Evolutionary conservation across 2,888 invertebrate species (phyloP), one percentile per base, ranked within the genome.

Genomic region (Bimastos eiseni): DNA sequence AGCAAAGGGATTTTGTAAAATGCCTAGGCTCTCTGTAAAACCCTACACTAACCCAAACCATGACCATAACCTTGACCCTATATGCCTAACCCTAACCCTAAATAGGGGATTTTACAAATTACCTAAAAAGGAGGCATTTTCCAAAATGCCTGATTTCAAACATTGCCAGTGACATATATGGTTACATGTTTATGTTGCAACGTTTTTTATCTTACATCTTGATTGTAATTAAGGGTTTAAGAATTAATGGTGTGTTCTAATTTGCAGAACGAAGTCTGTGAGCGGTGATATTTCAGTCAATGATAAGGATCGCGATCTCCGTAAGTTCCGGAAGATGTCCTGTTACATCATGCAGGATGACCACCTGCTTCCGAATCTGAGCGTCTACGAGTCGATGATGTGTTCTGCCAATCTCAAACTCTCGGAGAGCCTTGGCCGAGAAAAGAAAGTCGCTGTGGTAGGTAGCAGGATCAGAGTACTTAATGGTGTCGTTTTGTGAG

Each of bases 321-420:
- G 98, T 83, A 96, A 97, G 92, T 98, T 97, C 96, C 96, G 97
- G 44, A 98, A 97, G 95, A 96, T 97, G 93, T 97, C 97, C 17
- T 97, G 97, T 94, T 98, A 98, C 95, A 98, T 98, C 92, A 97
- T 98, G 95, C 98, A 98, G 93, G 97, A 98, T 93, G 98, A 98
- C 95, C 96, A 97, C 92, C 96, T 98, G 86, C 96, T 97, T 93
- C 97, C 97, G 0, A 96, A 97, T 92, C 97, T 98, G 94, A 97
- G 97, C 0, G 98, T 98, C 0, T 95, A 96, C 70, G 98, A 98
- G 95, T 96, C 97, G 4, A 98, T 99, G 98, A 96, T 96, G 94
- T 97, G 98, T 93, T 98, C 98, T 0, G 97, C 97, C 0, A 96
- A 97, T 93, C 96, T 98, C 92, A 98, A 98, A 94, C 95, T 98